Evolutionary conservation across 1,140 invertebrate genomes (phyloP), one percentile per base, ranked within the genome.

Genomic region (Aleiodes sp.): DNA sequence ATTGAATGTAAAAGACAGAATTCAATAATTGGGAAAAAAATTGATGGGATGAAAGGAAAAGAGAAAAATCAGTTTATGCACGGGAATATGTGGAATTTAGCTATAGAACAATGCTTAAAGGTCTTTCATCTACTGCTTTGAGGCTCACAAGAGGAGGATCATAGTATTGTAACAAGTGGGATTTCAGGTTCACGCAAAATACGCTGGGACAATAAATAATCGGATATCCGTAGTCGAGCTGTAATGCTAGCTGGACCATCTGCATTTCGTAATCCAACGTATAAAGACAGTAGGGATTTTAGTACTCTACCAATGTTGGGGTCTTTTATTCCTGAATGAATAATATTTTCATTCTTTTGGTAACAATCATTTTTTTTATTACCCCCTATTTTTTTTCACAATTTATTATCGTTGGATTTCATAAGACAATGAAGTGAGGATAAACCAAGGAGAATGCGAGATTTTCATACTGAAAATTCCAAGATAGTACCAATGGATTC

Each of bases 231-330:
- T 4, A 52, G 46, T 52, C 46, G 16, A 52, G 46, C 19, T 24
- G 46, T 52, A 52, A 52, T 52, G 10, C 39, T 16, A 43, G 41
- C 41, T 46, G 41, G 41, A 21, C 46, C 46, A 52, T 52, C 46
- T 52, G 46, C 46, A 52, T 52, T 52, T 52, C 46, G 46, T 52
- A 52, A 52, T 52, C 46, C 46, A 52, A 52, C 46, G 46, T 52
- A 52, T 52, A 52, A 52, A 52, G 46, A 52, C 46, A 21, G 46
- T 52, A 52, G 19, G 46, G 46, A 52, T 52, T 52, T n/a, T n/a
- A n/a, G n/a, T n/a, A n/a, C n/a, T n/a, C n/a, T n/a, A n/a, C n/a
- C 46, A 21, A 16, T 52, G 19, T n/a, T 19, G 14, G 10, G 19
- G 46, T 24, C 46, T 16, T 52, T 52, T 52, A 52, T 21, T 21